These are phyloP conservation scores for Tauraco erythrolophus DNA, from an alignment of 2,113 vertebrate genomes.

Conservation along the genomic window DNA sequence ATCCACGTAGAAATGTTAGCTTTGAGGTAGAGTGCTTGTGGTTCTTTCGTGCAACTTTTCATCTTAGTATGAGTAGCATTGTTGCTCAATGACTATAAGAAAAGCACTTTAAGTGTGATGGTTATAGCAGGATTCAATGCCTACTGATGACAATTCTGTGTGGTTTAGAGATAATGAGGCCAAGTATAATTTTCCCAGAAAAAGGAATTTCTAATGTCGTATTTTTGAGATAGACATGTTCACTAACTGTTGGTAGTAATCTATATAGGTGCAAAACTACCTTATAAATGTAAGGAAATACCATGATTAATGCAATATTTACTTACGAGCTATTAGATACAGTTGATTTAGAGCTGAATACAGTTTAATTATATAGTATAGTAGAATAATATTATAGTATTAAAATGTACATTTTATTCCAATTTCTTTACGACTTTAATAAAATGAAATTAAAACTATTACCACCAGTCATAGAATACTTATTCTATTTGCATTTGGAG, in stretches of 20 bases:
- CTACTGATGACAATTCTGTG: not conserved
- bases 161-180: not conserved
- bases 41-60: not conserved
- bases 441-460: not conserved
- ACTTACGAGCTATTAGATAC: not conserved
- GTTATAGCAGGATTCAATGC: not conserved
- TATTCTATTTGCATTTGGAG: not conserved
- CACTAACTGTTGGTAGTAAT: not conserved
- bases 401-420: not conserved
- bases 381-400: not conserved
- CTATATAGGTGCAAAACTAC: not conserved
- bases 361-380: not conserved
- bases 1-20: not conserved
- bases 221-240: not conserved
- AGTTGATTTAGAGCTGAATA: not conserved
- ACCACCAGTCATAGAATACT: not conserved
- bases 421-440: not conserved
- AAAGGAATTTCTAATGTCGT: not conserved
- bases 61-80: not conserved
- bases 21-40: not conserved
- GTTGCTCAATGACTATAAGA: not conserved
- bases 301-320: not conserved
- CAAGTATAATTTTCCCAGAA: not conserved
- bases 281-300: not conserved
- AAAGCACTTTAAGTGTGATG: not conserved